These are phyloP conservation scores for Dryobates pubescens DNA, from an alignment of 2,797 vertebrate genomes.

Conservation along the genomic window DNA sequence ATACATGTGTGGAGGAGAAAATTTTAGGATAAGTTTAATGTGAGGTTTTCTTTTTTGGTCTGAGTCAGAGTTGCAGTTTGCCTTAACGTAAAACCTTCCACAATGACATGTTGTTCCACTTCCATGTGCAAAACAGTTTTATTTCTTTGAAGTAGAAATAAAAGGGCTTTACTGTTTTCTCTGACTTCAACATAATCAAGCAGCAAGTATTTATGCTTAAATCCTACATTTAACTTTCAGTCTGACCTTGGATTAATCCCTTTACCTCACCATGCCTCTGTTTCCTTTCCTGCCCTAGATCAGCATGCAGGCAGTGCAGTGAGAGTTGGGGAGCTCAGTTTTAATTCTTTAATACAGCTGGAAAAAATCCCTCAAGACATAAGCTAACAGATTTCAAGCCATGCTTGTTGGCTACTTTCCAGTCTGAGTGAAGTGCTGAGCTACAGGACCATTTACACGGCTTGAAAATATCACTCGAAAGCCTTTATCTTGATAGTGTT, in stretches of 20 bases:
- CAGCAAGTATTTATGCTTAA: background rate
- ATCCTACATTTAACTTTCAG: slow-evolving; percentile 36
- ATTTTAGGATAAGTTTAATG: background rate
- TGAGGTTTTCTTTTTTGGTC: background rate
- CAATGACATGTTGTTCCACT: slow-evolving; percentile 17
- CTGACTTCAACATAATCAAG: slow-evolving; percentile 44
- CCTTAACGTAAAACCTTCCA: slow-evolving; percentile 38
- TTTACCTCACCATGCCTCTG: slow-evolving; percentile 60
- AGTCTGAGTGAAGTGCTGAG: slow-evolving; percentile 22
- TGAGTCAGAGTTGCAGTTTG: slow-evolving; percentile 45
- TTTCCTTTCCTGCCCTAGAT: slow-evolving; percentile 50
- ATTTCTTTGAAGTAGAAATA: slow-evolving; percentile 56
- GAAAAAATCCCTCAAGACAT: slow-evolving; percentile 62
- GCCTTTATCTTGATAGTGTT: slow-evolving; percentile 26
- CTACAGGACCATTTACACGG: background rate
- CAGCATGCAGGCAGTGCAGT: slow-evolving; percentile 46
- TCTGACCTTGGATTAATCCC: slow-evolving; percentile 61
- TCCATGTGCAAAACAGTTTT: slow-evolving; percentile 49
- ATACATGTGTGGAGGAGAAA: background rate
- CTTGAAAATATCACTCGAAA: slow-evolving; percentile 54
- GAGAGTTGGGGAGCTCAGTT: slow-evolving; percentile 27
- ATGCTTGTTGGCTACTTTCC: slow-evolving; percentile 58
- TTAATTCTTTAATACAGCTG: slow-evolving; percentile 70
- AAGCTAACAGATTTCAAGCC: slow-evolving; percentile 62
- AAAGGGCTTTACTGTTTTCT: slow-evolving; percentile 56